Evolutionary conservation across 2,797 vertebrate species (phyloP).

Genomic region (Crocidura indochinensis): DNA sequence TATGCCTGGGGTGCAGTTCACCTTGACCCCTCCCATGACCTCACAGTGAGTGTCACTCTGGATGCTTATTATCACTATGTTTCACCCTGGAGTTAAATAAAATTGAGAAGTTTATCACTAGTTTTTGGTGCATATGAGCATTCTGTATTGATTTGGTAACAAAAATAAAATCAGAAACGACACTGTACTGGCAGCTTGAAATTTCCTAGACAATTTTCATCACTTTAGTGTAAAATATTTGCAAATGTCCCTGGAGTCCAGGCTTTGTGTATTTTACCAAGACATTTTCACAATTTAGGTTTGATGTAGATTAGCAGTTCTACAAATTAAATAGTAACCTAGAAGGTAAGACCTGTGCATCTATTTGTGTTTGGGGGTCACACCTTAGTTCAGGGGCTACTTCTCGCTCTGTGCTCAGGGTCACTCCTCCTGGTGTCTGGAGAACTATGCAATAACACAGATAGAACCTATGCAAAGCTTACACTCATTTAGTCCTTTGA

Average conservation of each 20-base stretch:
- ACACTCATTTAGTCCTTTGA: no score
- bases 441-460: no score
- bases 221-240: conserved; percentile 67
- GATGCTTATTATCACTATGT: not conserved
- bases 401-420: no score
- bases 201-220: conserved; percentile 59
- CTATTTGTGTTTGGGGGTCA: not conserved
- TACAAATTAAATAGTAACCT: conserved; percentile 29
- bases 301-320: conserved; percentile 12
- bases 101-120: conserved; percentile 4
- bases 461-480: no score
- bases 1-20: not conserved
- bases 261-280: not conserved
- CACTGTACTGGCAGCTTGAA: conserved; percentile 26
- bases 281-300: not conserved
- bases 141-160: conserved; percentile 57
- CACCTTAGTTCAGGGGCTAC: no score
- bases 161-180: not conserved
- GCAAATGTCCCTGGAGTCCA: not conserved
- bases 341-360: not conserved
- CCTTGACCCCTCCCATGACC: not conserved
- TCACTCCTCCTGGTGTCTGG: no score
- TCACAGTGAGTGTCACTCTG: not conserved
- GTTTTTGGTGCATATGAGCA: conserved; percentile 50
- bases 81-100: conserved; percentile 11